Evolutionary conservation across 92 coral and sea anemone species (phyloP).

Genomic region (Epizoanthus stellaris): DNA sequence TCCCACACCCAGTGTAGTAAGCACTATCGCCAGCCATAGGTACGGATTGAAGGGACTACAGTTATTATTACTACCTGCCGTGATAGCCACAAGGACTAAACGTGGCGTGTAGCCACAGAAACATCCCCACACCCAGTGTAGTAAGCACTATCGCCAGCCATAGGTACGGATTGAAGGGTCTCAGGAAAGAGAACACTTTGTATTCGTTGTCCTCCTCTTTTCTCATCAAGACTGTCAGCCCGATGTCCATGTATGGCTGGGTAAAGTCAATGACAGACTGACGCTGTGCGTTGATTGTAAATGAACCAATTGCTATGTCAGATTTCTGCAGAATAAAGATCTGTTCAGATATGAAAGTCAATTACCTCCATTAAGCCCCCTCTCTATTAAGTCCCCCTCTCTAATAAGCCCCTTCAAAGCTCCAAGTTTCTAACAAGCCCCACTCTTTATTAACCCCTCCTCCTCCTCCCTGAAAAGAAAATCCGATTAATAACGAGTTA

Average conservation of each 20-base stretch:
- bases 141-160: slow-evolving; percentile 78
- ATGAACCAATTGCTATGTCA: slow-evolving; percentile 76
- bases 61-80: slow-evolving; percentile 54
- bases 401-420: no score
- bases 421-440: no score
- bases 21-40: slow-evolving; percentile 76
- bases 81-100: slow-evolving; percentile 81
- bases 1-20: slow-evolving; percentile 71
- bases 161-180: slow-evolving; percentile 71
- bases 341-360: not conserved
- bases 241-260: slow-evolving; percentile 78
- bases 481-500: no score
- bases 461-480: no score
- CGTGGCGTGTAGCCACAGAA: slow-evolving; percentile 71
- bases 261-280: slow-evolving; percentile 77
- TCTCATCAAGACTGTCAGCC: slow-evolving; percentile 70
- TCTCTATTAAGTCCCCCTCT: no score
- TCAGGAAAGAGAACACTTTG: slow-evolving; percentile 74
- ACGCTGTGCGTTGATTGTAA: slow-evolving; percentile 74
- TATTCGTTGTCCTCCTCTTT: slow-evolving; percentile 64
- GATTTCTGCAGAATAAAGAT: slow-evolving; percentile 58
- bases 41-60: slow-evolving; percentile 74
- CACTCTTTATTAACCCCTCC: no score
- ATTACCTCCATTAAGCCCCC: not conserved
- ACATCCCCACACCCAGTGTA: slow-evolving; percentile 68